phyloP scores from a whole-genome alignment of 2,113 vertebrate species.

The Protomyctophum bolini region DNA sequence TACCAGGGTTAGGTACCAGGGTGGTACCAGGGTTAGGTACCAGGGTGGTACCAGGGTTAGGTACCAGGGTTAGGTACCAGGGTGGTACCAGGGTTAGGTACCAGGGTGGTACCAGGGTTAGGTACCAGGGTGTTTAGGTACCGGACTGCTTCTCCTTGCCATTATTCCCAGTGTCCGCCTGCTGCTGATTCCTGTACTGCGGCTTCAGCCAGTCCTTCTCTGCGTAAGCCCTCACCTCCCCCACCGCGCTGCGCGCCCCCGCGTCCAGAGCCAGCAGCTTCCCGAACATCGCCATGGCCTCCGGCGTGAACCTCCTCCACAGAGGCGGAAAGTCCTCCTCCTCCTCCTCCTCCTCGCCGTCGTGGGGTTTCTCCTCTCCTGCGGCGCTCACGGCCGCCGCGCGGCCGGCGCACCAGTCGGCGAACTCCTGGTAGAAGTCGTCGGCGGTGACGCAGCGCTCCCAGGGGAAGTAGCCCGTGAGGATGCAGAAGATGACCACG shows the following conservation, averaged over 20 bases:
- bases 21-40: too few relatives aligned
- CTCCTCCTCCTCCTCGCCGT: slow-evolving; percentile 50
- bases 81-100: too few relatives aligned
- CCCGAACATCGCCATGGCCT: slow-evolving; percentile 84
- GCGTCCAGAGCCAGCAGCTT: slow-evolving; percentile 84
- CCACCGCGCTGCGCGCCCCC: slow-evolving; percentile 71
- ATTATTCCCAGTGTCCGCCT: slow-evolving; percentile 20
- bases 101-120: too few relatives aligned
- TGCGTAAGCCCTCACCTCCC: slow-evolving; percentile 74
- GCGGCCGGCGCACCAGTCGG: slow-evolving; percentile 79
- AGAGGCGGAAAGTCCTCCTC: slow-evolving; percentile 81
- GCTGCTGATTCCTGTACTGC: background rate
- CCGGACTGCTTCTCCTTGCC: background rate
- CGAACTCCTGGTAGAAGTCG: slow-evolving; percentile 91
- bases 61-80: too few relatives aligned
- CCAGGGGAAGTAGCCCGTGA: slow-evolving; percentile 95
- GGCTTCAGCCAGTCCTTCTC: slow-evolving; percentile 76
- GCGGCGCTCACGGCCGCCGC: too few relatives aligned
- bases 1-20: too few relatives aligned
- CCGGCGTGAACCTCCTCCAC: slow-evolving; percentile 84
- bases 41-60: too few relatives aligned
- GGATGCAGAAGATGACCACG: slow-evolving; percentile 91
- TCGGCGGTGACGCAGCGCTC: slow-evolving; percentile 83
- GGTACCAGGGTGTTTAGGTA: too few relatives aligned
- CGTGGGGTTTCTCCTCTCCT: too few relatives aligned